Evolutionary conservation across 2,113 vertebrate species (phyloP), one percentile per base, ranked within the genome.

Genomic region (Rousettus leschenaultii): DNA sequence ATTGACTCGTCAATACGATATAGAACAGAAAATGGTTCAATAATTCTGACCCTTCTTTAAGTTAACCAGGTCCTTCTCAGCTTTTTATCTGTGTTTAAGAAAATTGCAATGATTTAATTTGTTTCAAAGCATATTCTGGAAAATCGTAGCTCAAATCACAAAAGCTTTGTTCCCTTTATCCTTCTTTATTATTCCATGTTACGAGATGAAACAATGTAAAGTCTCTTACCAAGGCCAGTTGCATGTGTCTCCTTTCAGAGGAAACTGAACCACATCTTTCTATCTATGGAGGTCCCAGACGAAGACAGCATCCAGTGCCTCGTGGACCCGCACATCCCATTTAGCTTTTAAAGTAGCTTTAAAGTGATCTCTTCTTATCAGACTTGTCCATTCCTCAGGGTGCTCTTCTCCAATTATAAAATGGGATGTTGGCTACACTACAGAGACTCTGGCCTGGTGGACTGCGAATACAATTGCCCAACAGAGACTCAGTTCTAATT

Each of bases 341-440:
- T 93, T 78, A 70, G 74, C 30, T 86, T 96, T 89, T 63, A 75
- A 78, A 93, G 86, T 15, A 89, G 68, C 55, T 63, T 84, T 74
- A 51, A 75, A 35, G 84, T n/a, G 89, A 40, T 93, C 61, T 95
- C 84, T 89, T 75, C 83, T 95, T 89, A 84, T 66, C 86, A 79
- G 73, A 35, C 38, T 6, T 51, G 3, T 7, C 15, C 43, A 28
- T 70, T 92, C 68, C 94, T 93, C 24, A 24, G 78, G 38, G 74
- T 53, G 53, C 53, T 85, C 33, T 93, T 92, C 68, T 78, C 70
- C 73, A 86, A 95, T 83, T 77, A 79, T 9, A 63, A 77, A 83
- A 35, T 2, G 0, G 43, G 63, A 10, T 35, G 63, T n/a, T 61
- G 83, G 38, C 21, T 87, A 11, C 61, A 68, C 71, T 30, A 45